Conservation (phyloP, 2,888 invertebrate species). For the Lathronympha strigana region DNA sequence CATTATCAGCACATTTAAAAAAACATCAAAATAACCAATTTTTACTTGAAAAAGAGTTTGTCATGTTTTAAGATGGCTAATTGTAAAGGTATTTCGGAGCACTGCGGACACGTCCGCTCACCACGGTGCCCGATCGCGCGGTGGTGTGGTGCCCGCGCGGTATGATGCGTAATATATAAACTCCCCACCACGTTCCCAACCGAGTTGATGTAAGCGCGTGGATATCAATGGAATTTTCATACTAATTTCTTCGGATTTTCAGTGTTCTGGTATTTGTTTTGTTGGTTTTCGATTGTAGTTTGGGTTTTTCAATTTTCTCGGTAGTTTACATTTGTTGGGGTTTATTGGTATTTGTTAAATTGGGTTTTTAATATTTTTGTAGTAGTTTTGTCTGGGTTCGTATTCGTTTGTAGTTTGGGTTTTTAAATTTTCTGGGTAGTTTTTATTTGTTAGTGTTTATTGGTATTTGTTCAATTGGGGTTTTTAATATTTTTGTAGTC, state of each 20-base stretch:
- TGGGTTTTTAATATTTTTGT: too few species aligned
- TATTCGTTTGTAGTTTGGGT: not conserved
- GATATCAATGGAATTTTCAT: constrained; percentile 10
- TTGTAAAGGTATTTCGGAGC: too few species aligned
- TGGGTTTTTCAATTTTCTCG: not conserved
- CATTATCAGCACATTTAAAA: too few species aligned
- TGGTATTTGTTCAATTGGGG: not conserved
- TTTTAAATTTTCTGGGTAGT: too few species aligned
- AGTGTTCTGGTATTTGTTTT: constrained; percentile 8
- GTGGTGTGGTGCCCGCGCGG: constrained; percentile 16
- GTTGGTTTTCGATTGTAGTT: not conserved
- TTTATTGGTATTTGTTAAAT: not conserved
- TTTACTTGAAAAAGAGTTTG: too few species aligned
- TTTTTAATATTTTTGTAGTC: not conserved
- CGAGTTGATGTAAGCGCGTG: constrained; percentile 23
- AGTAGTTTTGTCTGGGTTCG: too few species aligned
- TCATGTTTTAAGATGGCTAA: too few species aligned
- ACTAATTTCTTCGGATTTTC: constrained; percentile 20
- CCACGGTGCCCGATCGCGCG: constrained; percentile 16
- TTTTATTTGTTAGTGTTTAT: too few species aligned
- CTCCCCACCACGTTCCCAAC: constrained; percentile 9
- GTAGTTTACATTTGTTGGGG: not conserved
- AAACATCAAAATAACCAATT: too few species aligned
- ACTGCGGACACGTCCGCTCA: not conserved
- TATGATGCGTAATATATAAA: not conserved